Evolutionary conservation across 1,140 invertebrate species (phyloP), one percentile per base, ranked within the genome.

Genomic region (Achroia grisella): DNA sequence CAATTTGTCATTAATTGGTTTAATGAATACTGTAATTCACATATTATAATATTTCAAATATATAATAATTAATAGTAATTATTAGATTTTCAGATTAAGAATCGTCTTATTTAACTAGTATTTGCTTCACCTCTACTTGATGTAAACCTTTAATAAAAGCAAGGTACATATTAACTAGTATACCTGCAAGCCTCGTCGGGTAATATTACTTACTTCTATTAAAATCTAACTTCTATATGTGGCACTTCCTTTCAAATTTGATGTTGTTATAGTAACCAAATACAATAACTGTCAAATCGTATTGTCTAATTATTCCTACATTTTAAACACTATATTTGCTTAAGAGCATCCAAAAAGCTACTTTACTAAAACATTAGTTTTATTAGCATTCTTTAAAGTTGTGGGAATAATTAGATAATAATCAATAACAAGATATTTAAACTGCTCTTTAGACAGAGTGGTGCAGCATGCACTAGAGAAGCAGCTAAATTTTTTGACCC

Each of bases 201-300:
- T 29, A 48, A 40, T 29, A 40, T 51, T 27, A 41, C 15, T 11
- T 12, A 43, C 40, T 12, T 42, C 39, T 39, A 43, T 29, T 17
- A 52, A 39, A 39, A 43, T 33, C 44, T 50, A 50, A 39, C 36
- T 52, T 36, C 30, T 43, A 34, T 43, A 46, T 52, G 44, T 52
- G 50, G 37, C 43, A 46, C 39, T 42, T 12, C 50, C 44, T 52
- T 32, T 8, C 30, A 34, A 39, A 42, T 3, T 52, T 15, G 50
- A 52, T 52, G 50, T 52, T 44, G 44, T 52, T 39, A 30, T 47
- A 39, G 44, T 52, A 47, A 47, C 39, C 8, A 12, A 36, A 17
- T 37, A 17, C 10, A 15, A 15, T 23, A 37, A 37, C 35, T 37
- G 14, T 37, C 35, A 37, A 17, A 4, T 5, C 10, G 14, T 15